Evolutionary conservation across 1,140 invertebrate genomes (phyloP).

Genomic region (Eupeodes corollae): DNA sequence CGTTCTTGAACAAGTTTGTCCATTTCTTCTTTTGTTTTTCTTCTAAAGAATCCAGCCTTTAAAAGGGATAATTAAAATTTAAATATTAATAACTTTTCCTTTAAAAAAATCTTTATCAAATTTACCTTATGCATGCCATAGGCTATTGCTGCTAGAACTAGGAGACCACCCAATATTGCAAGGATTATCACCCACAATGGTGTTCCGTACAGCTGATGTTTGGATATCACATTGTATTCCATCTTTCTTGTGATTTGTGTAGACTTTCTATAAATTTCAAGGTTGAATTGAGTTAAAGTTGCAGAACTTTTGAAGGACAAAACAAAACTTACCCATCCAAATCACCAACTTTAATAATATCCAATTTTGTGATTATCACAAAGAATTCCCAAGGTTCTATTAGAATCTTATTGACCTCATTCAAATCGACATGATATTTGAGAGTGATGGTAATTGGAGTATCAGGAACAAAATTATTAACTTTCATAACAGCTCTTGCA

Average conservation of each 20-base stretch:
- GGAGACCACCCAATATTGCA: conserved; percentile 23
- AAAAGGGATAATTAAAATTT: background rate
- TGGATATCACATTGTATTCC: conserved; percentile 30
- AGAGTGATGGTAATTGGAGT: conserved; percentile 24
- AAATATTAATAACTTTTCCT: background rate
- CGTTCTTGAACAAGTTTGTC: conserved; percentile 16
- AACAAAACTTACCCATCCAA: conserved; percentile 6
- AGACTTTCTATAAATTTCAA: conserved; percentile 6
- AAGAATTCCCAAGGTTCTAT: conserved; percentile 35
- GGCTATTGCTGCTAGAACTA: conserved; percentile 20
- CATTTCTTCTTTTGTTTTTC: conserved; percentile 28
- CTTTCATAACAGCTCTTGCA: conserved; percentile 22
- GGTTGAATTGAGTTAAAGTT: background rate
- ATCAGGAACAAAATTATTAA: conserved; percentile 27
- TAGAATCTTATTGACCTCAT: conserved; percentile 28
- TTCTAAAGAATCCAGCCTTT: conserved; percentile 32
- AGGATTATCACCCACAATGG: conserved; percentile 30
- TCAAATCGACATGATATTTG: conserved; percentile 26
- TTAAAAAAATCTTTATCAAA: background rate
- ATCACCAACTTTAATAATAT: conserved; percentile 23
- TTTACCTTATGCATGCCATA: conserved; percentile 30
- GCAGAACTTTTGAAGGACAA: background rate
- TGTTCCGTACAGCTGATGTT: conserved; percentile 16
- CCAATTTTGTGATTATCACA: conserved; percentile 21
- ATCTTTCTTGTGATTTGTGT: conserved; percentile 18